Evolutionary conservation across 2,797 vertebrate genomes (phyloP).

Genomic region (Myotis planiceps): DNA sequence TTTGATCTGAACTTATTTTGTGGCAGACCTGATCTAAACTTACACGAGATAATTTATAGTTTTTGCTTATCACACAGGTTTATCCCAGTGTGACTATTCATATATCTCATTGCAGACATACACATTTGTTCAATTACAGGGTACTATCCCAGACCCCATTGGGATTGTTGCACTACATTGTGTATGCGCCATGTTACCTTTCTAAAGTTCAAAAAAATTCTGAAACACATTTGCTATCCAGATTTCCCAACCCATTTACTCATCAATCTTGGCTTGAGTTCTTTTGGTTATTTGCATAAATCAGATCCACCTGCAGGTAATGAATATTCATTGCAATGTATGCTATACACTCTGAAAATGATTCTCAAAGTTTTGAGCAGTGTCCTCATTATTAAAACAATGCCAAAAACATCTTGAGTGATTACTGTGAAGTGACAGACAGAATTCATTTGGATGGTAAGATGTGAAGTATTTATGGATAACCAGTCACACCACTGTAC

Average conservation of each 20-base stretch:
- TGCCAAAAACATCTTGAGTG: background rate
- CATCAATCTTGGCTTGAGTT: conserved; percentile 48
- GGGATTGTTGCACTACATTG: background rate
- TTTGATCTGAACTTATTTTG: conserved; percentile 24
- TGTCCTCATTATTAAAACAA: conserved; percentile 48
- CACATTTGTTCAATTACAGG: conserved; percentile 24
- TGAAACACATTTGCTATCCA: conserved; percentile 53
- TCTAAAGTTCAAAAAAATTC: conserved; percentile 39
- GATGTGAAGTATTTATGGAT: conserved; percentile 14
- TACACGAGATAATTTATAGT: background rate
- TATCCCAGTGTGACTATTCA: background rate
- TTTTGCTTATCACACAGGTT: conserved; percentile 3
- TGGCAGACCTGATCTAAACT: background rate
- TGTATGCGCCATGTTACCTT: conserved; percentile 14
- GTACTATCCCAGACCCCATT: background rate
- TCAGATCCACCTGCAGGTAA: conserved; percentile 69
- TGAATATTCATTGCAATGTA: conserved; percentile 69
- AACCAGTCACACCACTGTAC: background rate
- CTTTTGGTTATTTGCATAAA: conserved; percentile 68
- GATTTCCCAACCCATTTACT: conserved; percentile 53
- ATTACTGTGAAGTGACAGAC: conserved; percentile 14
- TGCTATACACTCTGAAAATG: conserved; percentile 36
- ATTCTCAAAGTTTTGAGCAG: conserved; percentile 47
- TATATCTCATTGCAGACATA: conserved; percentile 17
- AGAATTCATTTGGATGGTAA: conserved; percentile 11